Conservation (phyloP, 1,140 invertebrate genomes). For the Drosophila lacertosa region DNA sequence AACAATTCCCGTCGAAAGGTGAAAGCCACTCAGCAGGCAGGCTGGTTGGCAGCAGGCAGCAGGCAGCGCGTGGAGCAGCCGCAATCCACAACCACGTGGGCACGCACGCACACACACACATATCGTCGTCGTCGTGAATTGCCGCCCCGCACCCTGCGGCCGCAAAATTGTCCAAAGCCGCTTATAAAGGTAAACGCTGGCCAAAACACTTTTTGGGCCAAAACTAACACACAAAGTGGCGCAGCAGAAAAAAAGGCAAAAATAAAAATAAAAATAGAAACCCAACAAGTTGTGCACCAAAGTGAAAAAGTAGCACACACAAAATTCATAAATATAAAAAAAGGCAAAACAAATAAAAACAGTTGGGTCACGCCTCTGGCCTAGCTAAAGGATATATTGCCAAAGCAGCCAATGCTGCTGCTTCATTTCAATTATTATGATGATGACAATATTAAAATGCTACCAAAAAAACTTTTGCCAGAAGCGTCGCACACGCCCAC, state of each 20-base stretch:
- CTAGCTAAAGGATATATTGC: slow-evolving; percentile 31
- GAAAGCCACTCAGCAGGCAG: slow-evolving; percentile 37
- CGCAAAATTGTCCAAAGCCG: slow-evolving; percentile 77
- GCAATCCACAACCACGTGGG: slow-evolving; percentile 51
- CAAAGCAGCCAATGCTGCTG: slow-evolving; percentile 22
- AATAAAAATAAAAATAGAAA: slow-evolving; percentile 24
- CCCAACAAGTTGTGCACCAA: slow-evolving; percentile 58
- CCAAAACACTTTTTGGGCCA: slow-evolving; percentile 66
- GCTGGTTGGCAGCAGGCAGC: slow-evolving; percentile 42
- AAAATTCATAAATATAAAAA: slow-evolving; percentile 48
- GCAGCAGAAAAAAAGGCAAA: slow-evolving; percentile 30
- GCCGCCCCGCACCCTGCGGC: slow-evolving; percentile 25
- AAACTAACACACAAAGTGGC: slow-evolving; percentile 75
- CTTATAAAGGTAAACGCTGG: slow-evolving; percentile 80
- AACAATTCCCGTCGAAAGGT: slow-evolving; percentile 19
- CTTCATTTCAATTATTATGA: slow-evolving; percentile 77
- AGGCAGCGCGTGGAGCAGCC: slow-evolving; percentile 30
- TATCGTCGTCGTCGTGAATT: neutral
- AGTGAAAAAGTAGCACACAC: slow-evolving; percentile 70
- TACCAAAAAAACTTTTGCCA: slow-evolving; percentile 52
- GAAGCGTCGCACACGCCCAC: slow-evolving; percentile 17
- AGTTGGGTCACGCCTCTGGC: slow-evolving; percentile 53
- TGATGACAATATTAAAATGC: slow-evolving; percentile 76
- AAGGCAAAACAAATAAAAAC: slow-evolving; percentile 19
- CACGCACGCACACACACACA: slow-evolving; percentile 32